Evolutionary conservation across 2,888 invertebrate species (phyloP), one percentile per base, ranked within the genome.

Genomic region (Leucophora obtusa): DNA sequence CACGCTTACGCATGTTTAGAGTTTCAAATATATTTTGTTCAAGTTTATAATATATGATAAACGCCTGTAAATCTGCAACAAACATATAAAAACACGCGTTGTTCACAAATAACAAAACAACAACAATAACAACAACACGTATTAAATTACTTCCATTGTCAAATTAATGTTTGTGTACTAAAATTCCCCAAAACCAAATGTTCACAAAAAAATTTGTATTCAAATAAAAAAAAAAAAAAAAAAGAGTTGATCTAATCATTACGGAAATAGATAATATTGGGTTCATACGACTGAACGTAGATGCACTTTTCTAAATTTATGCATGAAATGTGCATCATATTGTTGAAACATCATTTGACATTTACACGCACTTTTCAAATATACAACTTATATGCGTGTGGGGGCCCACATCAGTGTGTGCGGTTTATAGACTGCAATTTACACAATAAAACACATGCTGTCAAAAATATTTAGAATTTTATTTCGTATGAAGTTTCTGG

Each of bases 71-170:
- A 87, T 88, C 88, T 87, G 88, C 88, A 87, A 85, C 86, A 88
- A 87, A 87, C 85, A 88, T 86, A 86, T 87, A 79, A 85, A 83
- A 88, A 88, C 87, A 87, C 88, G 88, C 88, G 86, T 70, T 72
- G 38, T 56, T 51, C 24, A 28, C 43, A 54, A 35, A 54, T 33
- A 66, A 73, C 10, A 53, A 35, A 21, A 21, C 21, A 21, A 21
- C 35, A 62, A 76, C 53, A 50, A 10, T 18, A 53, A 11, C 28
- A 53, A 62, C 68, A 73, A 70, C 63, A 70, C 63, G 65, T 77
- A 81, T 81, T 77, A 74, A 80, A 81, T 81, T 81, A 60, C 77
- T 69, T 72, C 35, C 47, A 66, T 60, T 62, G 65, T 53, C 38
- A 69, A 63, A 53, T 15, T 59, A 69, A 62, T 33, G 74, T 60